Percentiles rank a stretch among this genome's conserved stretches.
phyloP scores from a whole-genome alignment of 2,113 vertebrate species.

The Mesoclemmys tuberculata region DNA sequence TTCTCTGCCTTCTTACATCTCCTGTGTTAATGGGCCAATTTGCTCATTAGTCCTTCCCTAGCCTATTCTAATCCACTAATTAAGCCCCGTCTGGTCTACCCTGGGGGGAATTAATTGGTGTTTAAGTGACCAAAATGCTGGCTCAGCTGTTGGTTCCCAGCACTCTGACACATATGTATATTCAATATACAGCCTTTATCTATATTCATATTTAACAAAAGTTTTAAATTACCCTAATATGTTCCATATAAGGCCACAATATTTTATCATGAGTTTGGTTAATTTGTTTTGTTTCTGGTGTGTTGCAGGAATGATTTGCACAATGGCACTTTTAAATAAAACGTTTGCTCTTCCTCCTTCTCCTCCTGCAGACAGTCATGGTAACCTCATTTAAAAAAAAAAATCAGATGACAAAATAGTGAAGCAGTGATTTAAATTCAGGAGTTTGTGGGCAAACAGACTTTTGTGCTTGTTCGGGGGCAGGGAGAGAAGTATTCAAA shows the following conservation, averaged over 20 bases:
- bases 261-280: background rate
- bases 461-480: background rate
- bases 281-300: background rate
- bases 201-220: background rate
- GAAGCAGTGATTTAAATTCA: slow-evolving; percentile 2
- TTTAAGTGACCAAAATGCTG: background rate
- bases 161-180: background rate
- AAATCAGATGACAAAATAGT: background rate
- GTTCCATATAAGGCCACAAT: background rate
- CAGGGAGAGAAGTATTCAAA: background rate
- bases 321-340: background rate
- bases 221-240: background rate
- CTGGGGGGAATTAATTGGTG: background rate
- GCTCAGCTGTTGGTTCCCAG: background rate
- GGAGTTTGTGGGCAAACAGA: background rate
- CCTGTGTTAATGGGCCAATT: background rate
- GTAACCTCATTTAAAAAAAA: background rate
- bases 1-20: background rate
- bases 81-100: background rate
- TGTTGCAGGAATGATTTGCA: background rate
- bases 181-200: background rate
- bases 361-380: background rate
- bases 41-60: background rate
- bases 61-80: background rate
- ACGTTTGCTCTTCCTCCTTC: rapidly evolving